These are phyloP conservation scores for Chloroceryle amazona DNA, from an alignment of 2,797 vertebrate species.

Conservation along the genomic window DNA sequence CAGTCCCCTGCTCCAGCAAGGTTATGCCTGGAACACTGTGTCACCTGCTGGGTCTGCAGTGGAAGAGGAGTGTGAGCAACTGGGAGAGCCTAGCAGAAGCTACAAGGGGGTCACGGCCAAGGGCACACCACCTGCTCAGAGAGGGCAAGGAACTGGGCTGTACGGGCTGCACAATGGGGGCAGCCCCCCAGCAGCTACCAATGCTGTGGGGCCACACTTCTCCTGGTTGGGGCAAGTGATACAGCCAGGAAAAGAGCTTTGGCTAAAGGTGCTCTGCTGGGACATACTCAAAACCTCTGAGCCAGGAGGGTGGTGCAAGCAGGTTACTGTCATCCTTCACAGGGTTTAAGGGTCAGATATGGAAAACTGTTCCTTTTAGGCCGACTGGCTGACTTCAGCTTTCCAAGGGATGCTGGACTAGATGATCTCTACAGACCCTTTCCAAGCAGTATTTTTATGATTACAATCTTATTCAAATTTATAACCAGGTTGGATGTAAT, in stretches of 20 bases:
- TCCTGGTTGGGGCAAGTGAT: background rate
- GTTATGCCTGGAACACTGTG: accelerated
- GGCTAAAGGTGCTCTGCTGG: background rate
- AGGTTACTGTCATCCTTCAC: background rate
- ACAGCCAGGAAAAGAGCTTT: accelerated
- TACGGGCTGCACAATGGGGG: background rate
- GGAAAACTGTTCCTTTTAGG: accelerated
- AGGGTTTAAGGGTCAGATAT: accelerated
- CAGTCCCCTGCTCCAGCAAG: accelerated
- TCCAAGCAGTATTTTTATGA: accelerated
- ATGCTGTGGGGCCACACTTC: accelerated
- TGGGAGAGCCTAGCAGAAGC: accelerated
- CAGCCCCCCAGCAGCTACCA: background rate
- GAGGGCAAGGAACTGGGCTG: background rate
- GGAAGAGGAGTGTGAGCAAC: accelerated
- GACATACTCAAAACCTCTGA: accelerated
- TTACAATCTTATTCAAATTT: background rate
- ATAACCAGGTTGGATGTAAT: background rate
- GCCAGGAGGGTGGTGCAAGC: background rate
- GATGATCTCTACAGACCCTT: background rate
- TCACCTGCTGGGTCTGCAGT: too few relatives aligned
- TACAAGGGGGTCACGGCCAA: accelerated
- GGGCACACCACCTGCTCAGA: accelerated
- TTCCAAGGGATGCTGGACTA: too few relatives aligned
- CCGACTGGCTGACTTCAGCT: too few relatives aligned